Conservation (phyloP, 2,797 vertebrate genomes). For the Lophotriccus pileatus region DNA sequence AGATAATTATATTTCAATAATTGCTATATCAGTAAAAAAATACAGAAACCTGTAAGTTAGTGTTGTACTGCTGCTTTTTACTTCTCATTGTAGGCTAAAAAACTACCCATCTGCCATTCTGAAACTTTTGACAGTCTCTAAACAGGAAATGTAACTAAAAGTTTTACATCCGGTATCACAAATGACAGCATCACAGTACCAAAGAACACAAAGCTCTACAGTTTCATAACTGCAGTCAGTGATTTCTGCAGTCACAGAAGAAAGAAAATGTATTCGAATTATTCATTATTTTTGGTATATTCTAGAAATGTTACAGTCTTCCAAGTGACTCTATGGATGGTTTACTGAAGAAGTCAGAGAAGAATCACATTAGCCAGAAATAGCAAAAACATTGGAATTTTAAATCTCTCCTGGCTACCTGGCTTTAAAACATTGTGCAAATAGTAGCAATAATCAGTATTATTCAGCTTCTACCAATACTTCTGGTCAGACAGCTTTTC, state of each 20-base stretch:
- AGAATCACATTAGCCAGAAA: conserved; percentile 35
- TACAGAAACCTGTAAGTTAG: conserved; percentile 9
- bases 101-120: conserved; percentile 5
- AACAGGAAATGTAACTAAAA: conserved; percentile 29
- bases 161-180: not conserved
- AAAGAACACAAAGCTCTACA: conserved; percentile 12
- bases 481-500: not conserved
- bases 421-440: conserved; percentile 29
- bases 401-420: conserved; percentile 54
- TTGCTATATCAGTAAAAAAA: conserved; percentile 44
- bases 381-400: conserved; percentile 46
- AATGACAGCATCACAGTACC: not conserved
- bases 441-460: not conserved
- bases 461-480: not conserved
- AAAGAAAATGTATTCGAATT: conserved; percentile 40
- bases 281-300: conserved; percentile 28
- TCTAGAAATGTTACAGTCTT: conserved; percentile 57
- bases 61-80: conserved; percentile 39
- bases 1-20: conserved; percentile 45
- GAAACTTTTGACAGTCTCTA: conserved; percentile 32
- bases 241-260: conserved; percentile 2
- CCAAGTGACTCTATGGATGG: conserved; percentile 26
- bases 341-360: conserved; percentile 43
- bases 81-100: conserved; percentile 24
- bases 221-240: not conserved